phyloP scores from a whole-genome alignment of 2,888 invertebrate species.

The Brachyopa scutellaris region DNA sequence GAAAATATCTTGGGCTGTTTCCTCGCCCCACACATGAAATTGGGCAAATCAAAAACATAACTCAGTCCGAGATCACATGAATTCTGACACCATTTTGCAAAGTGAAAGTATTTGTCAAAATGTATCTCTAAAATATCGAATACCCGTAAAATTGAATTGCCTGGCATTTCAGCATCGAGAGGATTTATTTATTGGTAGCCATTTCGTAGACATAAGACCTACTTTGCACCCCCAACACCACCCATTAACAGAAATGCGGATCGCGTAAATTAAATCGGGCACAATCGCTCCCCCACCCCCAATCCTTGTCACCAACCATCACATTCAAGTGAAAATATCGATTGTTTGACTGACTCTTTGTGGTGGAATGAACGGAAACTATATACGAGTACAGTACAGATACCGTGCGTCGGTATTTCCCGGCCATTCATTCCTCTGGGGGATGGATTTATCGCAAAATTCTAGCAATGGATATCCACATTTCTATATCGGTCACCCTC shows the following conservation, averaged over 20 bases:
- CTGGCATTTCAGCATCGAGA: not conserved
- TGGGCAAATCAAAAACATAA: not conserved
- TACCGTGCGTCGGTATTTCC: not conserved
- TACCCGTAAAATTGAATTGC: not conserved
- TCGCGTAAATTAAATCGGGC: slow-evolving; percentile 1
- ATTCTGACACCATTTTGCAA: not conserved
- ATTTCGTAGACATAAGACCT: too few relatives aligned
- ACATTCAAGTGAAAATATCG: slow-evolving; percentile 43
- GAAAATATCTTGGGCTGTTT: too few relatives aligned
- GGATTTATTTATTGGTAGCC: too few relatives aligned
- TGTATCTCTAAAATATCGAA: slow-evolving; percentile 5
- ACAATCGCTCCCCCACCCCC: not conserved
- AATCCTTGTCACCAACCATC: slow-evolving; percentile 13
- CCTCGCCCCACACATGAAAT: too few relatives aligned
- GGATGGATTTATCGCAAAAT: slow-evolving; percentile 5
- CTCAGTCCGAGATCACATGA: too few relatives aligned
- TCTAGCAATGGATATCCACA: slow-evolving; percentile 12
- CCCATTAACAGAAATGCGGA: slow-evolving; percentile 9
- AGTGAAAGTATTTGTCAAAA: not conserved
- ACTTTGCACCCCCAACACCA: too few relatives aligned
- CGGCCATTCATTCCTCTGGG: not conserved
- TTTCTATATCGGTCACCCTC: slow-evolving; percentile 18
- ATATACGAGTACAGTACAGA: not conserved
- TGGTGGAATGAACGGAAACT: not conserved
- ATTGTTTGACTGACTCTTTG: slow-evolving; percentile 15